A percentile compares a stretch with the other conserved stretches of the same genome.
phyloP scores from a whole-genome alignment of 2,888 invertebrate species.

The Pasiphila rectangulata region DNA sequence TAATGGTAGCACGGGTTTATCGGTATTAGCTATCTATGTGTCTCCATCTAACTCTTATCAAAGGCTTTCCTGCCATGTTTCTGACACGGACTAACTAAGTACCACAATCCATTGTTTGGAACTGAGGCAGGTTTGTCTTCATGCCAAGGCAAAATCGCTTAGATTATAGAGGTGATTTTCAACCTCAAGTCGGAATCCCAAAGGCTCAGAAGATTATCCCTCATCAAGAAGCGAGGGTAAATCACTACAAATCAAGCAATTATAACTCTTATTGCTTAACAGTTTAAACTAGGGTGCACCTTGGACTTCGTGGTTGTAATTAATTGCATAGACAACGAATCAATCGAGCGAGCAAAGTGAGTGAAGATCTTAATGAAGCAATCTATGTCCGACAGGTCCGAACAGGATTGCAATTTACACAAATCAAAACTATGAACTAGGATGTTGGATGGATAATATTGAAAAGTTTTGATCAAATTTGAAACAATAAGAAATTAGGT shows the following conservation, averaged over 20 bases:
- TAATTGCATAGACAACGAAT: no score
- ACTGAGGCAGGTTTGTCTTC: neutral
- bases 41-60: neutral
- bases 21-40: no score
- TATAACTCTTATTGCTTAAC: conserved; percentile 6
- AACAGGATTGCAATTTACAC: no score
- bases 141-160: conserved; percentile 12
- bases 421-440: no score
- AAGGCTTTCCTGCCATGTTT: neutral
- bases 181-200: conserved; percentile 20
- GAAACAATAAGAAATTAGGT: no score
- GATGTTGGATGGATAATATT: neutral
- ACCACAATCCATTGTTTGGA: conserved; percentile 1
- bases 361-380: no score
- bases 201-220: conserved; percentile 30
- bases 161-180: conserved; percentile 28
- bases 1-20: no score
- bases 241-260: conserved; percentile 19
- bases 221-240: conserved; percentile 20
- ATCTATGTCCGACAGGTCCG: no score
- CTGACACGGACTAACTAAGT: neutral
- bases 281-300: neutral
- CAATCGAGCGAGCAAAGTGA: no score
- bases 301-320: no score
- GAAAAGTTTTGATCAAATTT: no score